Base-by-base conservation (phyloP, 2,888 invertebrate species). In the Sinodicranocentrus sp. region DNA sequence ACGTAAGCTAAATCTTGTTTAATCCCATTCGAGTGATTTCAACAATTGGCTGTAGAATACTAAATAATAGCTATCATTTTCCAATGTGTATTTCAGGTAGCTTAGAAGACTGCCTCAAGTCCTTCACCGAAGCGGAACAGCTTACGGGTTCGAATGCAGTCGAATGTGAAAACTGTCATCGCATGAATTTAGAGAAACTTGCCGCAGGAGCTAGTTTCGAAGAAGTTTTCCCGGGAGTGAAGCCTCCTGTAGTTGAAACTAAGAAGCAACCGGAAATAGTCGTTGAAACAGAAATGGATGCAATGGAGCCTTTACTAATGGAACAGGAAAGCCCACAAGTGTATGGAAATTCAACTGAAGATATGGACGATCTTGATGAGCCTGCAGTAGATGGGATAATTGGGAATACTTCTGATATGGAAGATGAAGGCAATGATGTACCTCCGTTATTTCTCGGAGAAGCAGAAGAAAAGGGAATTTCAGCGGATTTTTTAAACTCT, bases 91-190 rank as follows among this genome's bases (percentile, higher is more conserved):
- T 63, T 17, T 21, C 65, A 61, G 88, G 89, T 13, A 89, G 96
- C 23, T 93, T 98, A 70, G 94, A 95, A 89, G 96, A 97, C 0
- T 98, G 98, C 90, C 93, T 99, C 72, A 95, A 95, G 89, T 96
- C 97, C 90, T 98, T 98, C 91, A 98, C 97, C 0, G 94, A 95
- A 0, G 93, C 96, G 17, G 98, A 99, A 90, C 91, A 97, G 21
- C 94, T 99, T 91, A 96, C 95, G 0, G 98, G 96, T 0, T 95
- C 94, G 90, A 98, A 99, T 91, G 96, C 96, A 91, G 98, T 98
- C 65, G 95, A 95, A 76, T 99, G 99, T 91, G 96, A 97, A 89
- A 93, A 94, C 61, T 99, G 99, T 91, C 88, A 88, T 67, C 82
- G 84, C 48, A 33, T 77, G 1, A 88, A 88, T 54, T 59, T 88